Base-by-base conservation (phyloP, 2,113 vertebrate species). In the Callopanchax toddi region DNA sequence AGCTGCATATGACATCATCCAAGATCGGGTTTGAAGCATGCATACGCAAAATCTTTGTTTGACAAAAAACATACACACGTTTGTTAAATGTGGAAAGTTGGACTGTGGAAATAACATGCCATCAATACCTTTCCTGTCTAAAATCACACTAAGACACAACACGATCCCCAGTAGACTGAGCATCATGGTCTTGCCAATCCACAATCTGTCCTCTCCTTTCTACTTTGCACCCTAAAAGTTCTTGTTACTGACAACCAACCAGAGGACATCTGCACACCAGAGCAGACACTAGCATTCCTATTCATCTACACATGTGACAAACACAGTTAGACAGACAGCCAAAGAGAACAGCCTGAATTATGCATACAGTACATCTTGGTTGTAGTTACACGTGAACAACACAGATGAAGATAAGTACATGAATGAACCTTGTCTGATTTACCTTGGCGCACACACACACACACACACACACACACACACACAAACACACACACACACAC, bases 1-100 rank as follows among this genome's bases (percentile, higher is more conserved):
- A 98, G 95, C 96, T 98, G 96, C 92, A 59, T 83, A 93, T 95
- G 94, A 97, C 93, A 96, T 94, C 96, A 97, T 93, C 81, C 88
- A 78, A 72, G 85, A 78, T 78, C 74, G 85, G 89, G 91, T 86
- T 89, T 49, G 25, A 37, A 52, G 58, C 68, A 54, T 32, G 52
- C 69, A 78, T 50, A 74, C 49, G 55, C 67, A 71, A 77, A 66
- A 45, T 51, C 22, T 58, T 40, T 43, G 46, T 58, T 46, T 64
- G 83, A 79, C 72, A 63, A 75, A 84, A 59, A 79, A 46, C 74
- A 76, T 46, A 43, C 29, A 39, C 43, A 2, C 56, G 32, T 48
- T 67, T 66, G 69, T 73, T 76, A 44, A 48, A 63, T 57, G 66
- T 67, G 64, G 71, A 73, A 68, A 63, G 42, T 55, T 7, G 6